Conservation (phyloP, 2,888 invertebrate genomes). For the Tryphoninae sp. region DNA sequence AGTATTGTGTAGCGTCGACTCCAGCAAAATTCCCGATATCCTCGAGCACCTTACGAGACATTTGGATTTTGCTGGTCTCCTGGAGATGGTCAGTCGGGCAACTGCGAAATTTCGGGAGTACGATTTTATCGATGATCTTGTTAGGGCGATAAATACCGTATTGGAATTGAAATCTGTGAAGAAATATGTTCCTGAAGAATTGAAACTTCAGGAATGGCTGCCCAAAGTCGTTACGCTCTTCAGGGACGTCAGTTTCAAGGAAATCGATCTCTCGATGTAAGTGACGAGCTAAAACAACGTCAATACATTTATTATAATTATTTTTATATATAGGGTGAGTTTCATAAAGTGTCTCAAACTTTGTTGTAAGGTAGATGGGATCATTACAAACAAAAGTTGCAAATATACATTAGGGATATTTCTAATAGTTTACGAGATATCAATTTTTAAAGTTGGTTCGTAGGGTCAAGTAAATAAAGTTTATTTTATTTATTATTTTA, state of each 20-base stretch:
- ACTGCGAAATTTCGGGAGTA: slow-evolving; percentile 83
- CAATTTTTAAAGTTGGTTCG: too few relatives aligned
- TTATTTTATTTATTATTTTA: too few relatives aligned
- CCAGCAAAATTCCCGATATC: slow-evolving; percentile 80
- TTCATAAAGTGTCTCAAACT: too few relatives aligned
- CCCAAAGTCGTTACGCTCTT: slow-evolving; percentile 74
- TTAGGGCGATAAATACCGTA: slow-evolving; percentile 81
- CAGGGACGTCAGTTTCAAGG: slow-evolving; percentile 71
- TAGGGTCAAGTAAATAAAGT: too few relatives aligned
- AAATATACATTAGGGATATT: too few relatives aligned
- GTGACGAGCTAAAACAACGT: slow-evolving; percentile 41
- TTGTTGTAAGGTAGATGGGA: too few relatives aligned
- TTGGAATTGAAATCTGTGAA: slow-evolving; percentile 81
- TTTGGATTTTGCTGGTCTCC: slow-evolving; percentile 82
- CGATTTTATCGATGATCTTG: slow-evolving; percentile 80
- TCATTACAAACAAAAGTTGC: too few relatives aligned
- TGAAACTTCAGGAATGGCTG: slow-evolving; percentile 78
- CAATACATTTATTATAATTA: slow-evolving; percentile 21
- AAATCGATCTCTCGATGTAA: slow-evolving; percentile 75
- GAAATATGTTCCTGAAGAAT: slow-evolving; percentile 82
- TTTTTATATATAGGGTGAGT: not conserved
- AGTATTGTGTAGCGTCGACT: slow-evolving; percentile 81
- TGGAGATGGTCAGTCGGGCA: slow-evolving; percentile 82
- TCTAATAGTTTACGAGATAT: too few relatives aligned
- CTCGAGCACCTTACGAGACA: slow-evolving; percentile 82